phyloP scores from a whole-genome alignment of 2,797 vertebrate species.

The Jordanella pulchra region DNA sequence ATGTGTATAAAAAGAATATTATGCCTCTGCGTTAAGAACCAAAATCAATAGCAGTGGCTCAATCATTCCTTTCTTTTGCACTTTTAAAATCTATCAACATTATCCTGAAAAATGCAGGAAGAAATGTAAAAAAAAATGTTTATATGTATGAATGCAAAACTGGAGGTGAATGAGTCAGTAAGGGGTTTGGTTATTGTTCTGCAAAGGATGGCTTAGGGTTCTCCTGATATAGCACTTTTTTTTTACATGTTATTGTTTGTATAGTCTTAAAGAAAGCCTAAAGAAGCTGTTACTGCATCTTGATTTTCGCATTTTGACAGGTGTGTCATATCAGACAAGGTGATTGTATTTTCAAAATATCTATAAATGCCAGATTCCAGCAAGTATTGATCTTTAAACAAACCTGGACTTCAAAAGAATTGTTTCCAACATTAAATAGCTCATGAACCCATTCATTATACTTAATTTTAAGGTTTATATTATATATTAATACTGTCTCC shows the following conservation, averaged over 20 bases:
- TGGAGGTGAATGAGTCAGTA: constrained; percentile 14
- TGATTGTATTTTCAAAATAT: constrained; percentile 69
- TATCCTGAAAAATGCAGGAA: constrained; percentile 29
- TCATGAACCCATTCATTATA: constrained; percentile 32
- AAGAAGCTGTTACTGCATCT: constrained; percentile 53
- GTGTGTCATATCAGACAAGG: constrained; percentile 60
- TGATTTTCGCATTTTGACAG: constrained; percentile 44
- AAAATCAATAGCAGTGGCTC: constrained; percentile 24
- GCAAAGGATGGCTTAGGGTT: constrained; percentile 32
- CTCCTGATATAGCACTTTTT: constrained; percentile 58
- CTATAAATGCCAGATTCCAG: constrained; percentile 21
- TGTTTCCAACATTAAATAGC: constrained; percentile 48
- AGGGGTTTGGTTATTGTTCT: neutral
- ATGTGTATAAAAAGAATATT: neutral
- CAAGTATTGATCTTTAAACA: constrained; percentile 26
- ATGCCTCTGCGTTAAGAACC: constrained; percentile 22
- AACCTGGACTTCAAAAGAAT: constrained; percentile 20
- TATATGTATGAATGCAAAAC: constrained; percentile 15
- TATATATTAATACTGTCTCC: constrained; percentile 35
- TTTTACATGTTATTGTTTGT: constrained; percentile 33
- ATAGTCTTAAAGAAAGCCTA: constrained; percentile 59
- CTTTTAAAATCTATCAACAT: constrained; percentile 44
- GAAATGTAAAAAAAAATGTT: constrained; percentile 24
- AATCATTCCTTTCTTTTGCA: constrained; percentile 64
- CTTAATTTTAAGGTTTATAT: constrained; percentile 28